phyloP scores from a whole-genome alignment of 2,113 vertebrate species.

The Manacus vitellinus region DNA sequence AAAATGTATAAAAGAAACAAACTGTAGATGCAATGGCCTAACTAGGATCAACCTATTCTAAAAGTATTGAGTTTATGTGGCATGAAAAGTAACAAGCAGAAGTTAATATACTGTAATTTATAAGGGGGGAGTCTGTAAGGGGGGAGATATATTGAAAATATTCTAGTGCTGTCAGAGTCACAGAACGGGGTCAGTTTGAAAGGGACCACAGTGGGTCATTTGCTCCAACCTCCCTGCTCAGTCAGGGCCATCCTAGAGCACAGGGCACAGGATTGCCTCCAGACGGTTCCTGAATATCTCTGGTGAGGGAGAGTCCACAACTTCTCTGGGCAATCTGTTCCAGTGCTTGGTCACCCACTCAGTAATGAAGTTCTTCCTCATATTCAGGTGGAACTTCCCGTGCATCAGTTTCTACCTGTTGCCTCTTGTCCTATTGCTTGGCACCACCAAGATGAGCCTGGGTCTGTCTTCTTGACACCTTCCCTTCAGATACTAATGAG shows the following conservation, averaged over 20 bases:
- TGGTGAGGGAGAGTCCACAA: not conserved
- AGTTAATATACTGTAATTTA: not conserved
- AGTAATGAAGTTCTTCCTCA: not conserved
- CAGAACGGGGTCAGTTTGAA: not conserved
- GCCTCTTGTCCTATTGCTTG: not conserved
- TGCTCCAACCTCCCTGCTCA: not conserved
- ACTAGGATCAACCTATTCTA: not conserved
- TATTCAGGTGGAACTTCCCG: not conserved
- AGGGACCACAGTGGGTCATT: not conserved
- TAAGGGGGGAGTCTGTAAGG: no score
- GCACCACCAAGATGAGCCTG: not conserved
- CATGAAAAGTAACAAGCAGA: no score
- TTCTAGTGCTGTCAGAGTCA: not conserved
- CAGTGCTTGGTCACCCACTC: not conserved
- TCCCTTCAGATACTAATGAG: not conserved
- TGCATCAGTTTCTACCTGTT: rapidly evolving
- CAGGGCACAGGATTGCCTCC: not conserved
- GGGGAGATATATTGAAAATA: not conserved
- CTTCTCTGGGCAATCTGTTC: not conserved
- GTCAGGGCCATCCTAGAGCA: not conserved
- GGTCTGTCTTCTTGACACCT: not conserved
- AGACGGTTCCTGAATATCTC: not conserved
- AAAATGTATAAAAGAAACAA: not conserved
- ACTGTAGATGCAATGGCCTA: not conserved
- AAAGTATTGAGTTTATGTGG: not conserved